Evolutionary conservation across 2,797 vertebrate species (phyloP).

Genomic region (Cirrhinus molitorella): DNA sequence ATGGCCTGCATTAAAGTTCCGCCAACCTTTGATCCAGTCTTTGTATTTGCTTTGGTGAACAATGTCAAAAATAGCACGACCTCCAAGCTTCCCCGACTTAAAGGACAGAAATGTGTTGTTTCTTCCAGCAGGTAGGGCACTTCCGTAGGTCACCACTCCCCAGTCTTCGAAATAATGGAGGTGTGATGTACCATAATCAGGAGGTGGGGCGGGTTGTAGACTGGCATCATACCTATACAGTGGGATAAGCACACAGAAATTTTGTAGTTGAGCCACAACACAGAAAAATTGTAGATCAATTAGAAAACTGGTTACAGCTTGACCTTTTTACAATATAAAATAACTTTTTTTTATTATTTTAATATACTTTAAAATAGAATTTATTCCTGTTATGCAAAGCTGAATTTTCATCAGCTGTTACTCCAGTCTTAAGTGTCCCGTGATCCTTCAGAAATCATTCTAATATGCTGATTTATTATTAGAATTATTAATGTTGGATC

Average conservation of each 20-base stretch:
- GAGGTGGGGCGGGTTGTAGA: conserved; percentile 84
- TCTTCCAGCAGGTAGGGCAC: conserved; percentile 85
- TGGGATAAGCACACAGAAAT: background rate
- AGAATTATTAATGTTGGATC: no score
- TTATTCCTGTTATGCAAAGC: no score
- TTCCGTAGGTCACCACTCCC: conserved; percentile 97
- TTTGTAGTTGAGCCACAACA: background rate
- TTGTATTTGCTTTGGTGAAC: conserved; percentile 94
- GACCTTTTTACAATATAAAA: no score
- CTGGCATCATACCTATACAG: conserved; percentile 90
- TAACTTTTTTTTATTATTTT: no score
- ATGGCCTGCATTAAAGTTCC: conserved; percentile 96
- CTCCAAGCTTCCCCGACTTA: conserved; percentile 97
- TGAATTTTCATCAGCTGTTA: no score
- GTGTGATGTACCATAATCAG: conserved; percentile 86
- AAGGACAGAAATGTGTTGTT: conserved; percentile 94
- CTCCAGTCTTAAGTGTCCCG: no score
- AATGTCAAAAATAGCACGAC: conserved; percentile 95
- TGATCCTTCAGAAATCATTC: no score
- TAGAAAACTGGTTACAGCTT: background rate
- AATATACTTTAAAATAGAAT: no score
- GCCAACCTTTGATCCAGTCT: conserved; percentile 96
- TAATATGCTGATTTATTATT: no score
- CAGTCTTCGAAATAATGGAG: conserved; percentile 97
- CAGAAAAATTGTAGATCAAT: background rate